phyloP scores from a whole-genome alignment of 2,888 invertebrate genomes.

The Xanthostigma xanthostigma region DNA sequence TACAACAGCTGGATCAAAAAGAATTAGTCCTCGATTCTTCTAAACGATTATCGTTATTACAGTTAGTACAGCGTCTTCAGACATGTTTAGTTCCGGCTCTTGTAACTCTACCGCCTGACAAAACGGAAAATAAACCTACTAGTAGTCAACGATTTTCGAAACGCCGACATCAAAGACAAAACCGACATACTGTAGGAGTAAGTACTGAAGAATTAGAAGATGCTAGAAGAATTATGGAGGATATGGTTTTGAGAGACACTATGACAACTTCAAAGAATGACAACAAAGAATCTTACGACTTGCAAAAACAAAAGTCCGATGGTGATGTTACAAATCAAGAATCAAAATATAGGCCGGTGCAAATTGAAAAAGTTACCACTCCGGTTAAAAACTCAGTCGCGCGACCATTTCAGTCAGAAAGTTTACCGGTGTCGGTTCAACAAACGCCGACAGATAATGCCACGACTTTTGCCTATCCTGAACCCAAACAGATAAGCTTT shows the following conservation, averaged over 20 bases:
- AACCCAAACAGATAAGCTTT: constrained; percentile 14
- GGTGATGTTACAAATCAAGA: constrained; percentile 22
- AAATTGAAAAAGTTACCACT: constrained; percentile 13
- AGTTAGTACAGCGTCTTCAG: constrained; percentile 54
- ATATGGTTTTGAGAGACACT: constrained; percentile 32
- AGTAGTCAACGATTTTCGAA: constrained; percentile 33
- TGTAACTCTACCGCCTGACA: constrained; percentile 5
- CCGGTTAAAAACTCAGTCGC: constrained; percentile 27
- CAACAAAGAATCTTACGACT: constrained; percentile 20
- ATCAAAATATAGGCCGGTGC: constrained; percentile 12
- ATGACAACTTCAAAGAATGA: constrained; percentile 15
- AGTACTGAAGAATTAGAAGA: constrained; percentile 66
- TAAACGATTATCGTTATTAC: constrained; percentile 44
- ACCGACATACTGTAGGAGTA: constrained; percentile 71
- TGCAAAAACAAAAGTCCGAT: constrained; percentile 33
- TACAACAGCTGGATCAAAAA: constrained; percentile 36
- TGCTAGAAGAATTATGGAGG: constrained; percentile 61
- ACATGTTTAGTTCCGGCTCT: constrained; percentile 32
- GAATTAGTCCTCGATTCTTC: constrained; percentile 32
- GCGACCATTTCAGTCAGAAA: constrained; percentile 21
- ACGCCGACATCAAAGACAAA: constrained; percentile 40
- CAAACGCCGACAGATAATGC: constrained; percentile 26
- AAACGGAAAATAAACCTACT: constrained; percentile 16
- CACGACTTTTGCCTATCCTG: constrained; percentile 21
- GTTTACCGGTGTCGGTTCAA: constrained; percentile 21